Base-by-base conservation (phyloP, 2,888 invertebrate species). In the Andrena chrysosceles region DNA sequence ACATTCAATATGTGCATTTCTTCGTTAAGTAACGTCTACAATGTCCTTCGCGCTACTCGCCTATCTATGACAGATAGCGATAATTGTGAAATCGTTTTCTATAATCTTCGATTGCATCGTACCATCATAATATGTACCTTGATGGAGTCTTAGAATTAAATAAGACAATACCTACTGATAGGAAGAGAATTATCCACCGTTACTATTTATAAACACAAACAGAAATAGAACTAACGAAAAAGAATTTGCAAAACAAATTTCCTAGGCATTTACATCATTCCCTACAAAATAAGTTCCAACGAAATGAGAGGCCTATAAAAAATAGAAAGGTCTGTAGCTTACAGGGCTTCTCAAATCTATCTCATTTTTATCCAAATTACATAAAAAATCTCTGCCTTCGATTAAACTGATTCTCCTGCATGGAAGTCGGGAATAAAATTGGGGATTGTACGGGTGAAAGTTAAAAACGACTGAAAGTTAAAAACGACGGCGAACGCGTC, bases 61-160 rank as follows among this genome's bases (percentile, higher is more conserved):
- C 23, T 59, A 59, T 29, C 59, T 26, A 7, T 56, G 10, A 56
- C 20, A 23, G 59, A 56, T 35, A 54, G n/a, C 26, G 0, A 33
- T 26, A 29, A 59, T 69, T 59, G 69, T 59, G 69, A 59, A 69
- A 69, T 69, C 69, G 35, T 68, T 56, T 10, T 29, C 69, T 26
- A 42, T 42, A 69, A 69, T 20, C 29, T n/a, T 42, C 23, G 56
- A 69, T 70, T 70, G 52, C 31, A 67, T 56, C 56, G 35, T 56
- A 16, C 10, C 59, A 20, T n/a, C 56, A 29, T 69, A 29, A 69
- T 42, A n/a, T n/a, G n/a, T n/a, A 59, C 35, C 29, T n/a, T n/a
- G 54, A 69, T 26, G 35, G 33, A 20, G n/a, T 16, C 69, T 10
- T 16, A 59, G 35, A 69, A 69, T 69, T 69, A 42, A 59, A n/a